phyloP scores from a whole-genome alignment of 2,888 invertebrate genomes.

The Fabriciana adippe region DNA sequence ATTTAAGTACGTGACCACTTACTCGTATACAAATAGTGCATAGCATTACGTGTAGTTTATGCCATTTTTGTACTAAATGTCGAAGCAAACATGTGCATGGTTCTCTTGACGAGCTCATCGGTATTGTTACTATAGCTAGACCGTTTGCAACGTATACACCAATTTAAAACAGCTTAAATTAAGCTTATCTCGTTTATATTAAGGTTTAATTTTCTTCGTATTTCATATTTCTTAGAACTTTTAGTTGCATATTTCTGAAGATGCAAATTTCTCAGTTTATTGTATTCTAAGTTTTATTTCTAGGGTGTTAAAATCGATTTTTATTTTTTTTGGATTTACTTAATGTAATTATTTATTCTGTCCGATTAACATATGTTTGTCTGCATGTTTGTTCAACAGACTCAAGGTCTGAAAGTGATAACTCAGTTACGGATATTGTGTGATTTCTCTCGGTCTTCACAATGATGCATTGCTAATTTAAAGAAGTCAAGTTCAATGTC shows the following conservation, averaged over 20 bases:
- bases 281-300: conserved; percentile 1
- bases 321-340: background rate
- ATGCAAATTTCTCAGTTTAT: background rate
- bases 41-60: background rate
- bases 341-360: conserved; percentile 34
- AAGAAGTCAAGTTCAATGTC: conserved; percentile 29
- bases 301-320: background rate
- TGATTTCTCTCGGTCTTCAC: conserved; percentile 24
- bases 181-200: background rate
- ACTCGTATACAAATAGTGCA: background rate
- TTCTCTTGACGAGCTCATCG: conserved; percentile 1
- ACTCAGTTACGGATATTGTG: conserved; percentile 50
- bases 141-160: background rate
- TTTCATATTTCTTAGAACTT: background rate
- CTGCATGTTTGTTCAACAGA: conserved; percentile 41
- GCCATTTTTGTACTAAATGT: background rate
- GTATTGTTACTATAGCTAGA: conserved; percentile 3
- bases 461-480: conserved; percentile 16
- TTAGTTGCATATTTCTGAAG: background rate
- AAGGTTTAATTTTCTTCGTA: background rate
- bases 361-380: conserved; percentile 48
- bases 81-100: background rate
- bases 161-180: background rate
- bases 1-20: background rate
- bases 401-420: conserved; percentile 52